These are phyloP conservation scores for Heliconius himera DNA, from an alignment of 1,140 invertebrate genomes.

Conservation along the genomic window DNA sequence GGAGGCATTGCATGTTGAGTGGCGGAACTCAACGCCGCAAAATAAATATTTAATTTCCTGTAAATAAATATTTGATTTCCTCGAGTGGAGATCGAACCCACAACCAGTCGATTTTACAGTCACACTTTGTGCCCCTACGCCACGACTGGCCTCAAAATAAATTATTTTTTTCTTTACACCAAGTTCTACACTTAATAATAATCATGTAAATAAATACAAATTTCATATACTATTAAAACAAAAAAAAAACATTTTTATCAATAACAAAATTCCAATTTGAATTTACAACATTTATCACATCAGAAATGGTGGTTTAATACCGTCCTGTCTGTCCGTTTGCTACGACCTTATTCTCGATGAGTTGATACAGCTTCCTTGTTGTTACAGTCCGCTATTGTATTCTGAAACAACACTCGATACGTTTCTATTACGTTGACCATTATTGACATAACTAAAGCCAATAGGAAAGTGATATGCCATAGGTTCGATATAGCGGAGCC, in stretches of 20 bases:
- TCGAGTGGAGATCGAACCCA: no score
- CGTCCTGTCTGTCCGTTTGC: conserved; percentile 45
- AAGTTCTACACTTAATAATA: background rate
- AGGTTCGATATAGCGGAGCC: conserved; percentile 21
- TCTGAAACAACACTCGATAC: conserved; percentile 49
- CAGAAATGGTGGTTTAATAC: conserved; percentile 42
- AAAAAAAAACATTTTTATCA: no score
- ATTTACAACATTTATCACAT: conserved; percentile 9
- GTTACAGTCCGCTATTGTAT: conserved; percentile 52
- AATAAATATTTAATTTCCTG: no score
- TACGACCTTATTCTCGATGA: conserved; percentile 32
- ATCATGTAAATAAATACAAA: background rate
- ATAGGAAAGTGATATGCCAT: conserved; percentile 41
- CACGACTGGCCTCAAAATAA: no score
- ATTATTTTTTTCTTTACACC: background rate
- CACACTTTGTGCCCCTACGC: background rate
- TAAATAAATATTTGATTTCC: no score
- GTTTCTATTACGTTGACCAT: conserved; percentile 41
- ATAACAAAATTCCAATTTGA: background rate
- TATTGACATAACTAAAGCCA: conserved; percentile 43
- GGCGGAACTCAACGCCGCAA: no score
- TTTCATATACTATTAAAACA: background rate
- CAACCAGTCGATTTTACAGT: no score
- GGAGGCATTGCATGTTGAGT: no score
- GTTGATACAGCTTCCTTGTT: conserved; percentile 43